Evolutionary conservation across 2,888 invertebrate genomes (phyloP), one percentile per base, ranked within the genome.

Genomic region (Mesochorus sp.): DNA sequence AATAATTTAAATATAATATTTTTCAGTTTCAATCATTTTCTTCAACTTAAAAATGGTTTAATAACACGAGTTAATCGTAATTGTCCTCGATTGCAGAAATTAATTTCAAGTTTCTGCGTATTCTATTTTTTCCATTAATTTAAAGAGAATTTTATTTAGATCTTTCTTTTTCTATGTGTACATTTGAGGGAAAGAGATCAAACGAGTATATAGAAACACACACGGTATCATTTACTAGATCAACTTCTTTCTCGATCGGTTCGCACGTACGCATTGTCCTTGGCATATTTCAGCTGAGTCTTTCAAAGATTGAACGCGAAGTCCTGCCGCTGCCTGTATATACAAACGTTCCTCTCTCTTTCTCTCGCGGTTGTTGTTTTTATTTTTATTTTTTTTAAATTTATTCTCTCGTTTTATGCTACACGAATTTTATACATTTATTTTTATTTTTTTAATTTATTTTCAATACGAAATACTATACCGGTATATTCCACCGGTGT

Each of bases 201-300:
- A 55, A 67, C 51, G n/a, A 26, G 39, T 12, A 39, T 26, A 42
- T 6, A 31, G 10, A 67, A 66, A 74, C 21, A 57, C 19, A 21
- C 37, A 26, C 14, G 24, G 59, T 53, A 42, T 61, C 24, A 26
- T 19, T 68, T 31, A 49, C 39, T 34, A 49, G 64, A 67, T 28
- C 67, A 75, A 53, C 75, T 61, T 75, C 62, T 68, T 68, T 75
- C 75, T 68, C 68, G 75, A 62, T 75, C 61, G 24, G 51, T 34
- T 68, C 37, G 42, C 51, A 67, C 53, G 75, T 53, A 47, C 42
- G 12, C 55, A 62, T 68, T 62, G 75, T 75, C 75, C 75, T 75
- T 75, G 75, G 75, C 75, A 75, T 62, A 68, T 75, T 75, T 75
- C 34, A 47, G 39, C 42, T 42, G 55, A 68, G 53, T 49, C 21